These are phyloP conservation scores for Drosophila subsilvestris DNA, from an alignment of 2,888 invertebrate genomes.

Conservation along the genomic window DNA sequence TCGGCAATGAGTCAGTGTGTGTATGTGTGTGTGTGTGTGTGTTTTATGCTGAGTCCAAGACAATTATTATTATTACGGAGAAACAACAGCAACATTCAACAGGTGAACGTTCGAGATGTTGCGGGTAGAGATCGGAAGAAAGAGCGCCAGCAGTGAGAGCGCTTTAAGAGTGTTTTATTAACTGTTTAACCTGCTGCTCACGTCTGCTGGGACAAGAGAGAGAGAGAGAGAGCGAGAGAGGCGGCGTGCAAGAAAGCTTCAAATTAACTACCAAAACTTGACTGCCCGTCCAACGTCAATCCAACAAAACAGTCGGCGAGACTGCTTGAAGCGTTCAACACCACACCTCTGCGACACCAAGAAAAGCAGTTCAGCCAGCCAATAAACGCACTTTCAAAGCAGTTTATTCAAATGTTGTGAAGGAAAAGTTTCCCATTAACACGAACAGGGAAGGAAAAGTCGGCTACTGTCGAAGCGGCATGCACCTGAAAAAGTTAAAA, in stretches of 20 bases:
- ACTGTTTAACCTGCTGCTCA: slow-evolving; percentile 71
- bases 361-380: slow-evolving; percentile 4
- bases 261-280: slow-evolving; percentile 26
- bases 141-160: slow-evolving; percentile 16
- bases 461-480: slow-evolving; percentile 17
- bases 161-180: slow-evolving; percentile 47
- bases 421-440: slow-evolving; percentile 30
- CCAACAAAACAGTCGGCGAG: slow-evolving; percentile 57
- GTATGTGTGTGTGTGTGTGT: slow-evolving; percentile 5
- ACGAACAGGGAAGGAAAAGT: slow-evolving; percentile 33
- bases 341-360: slow-evolving; percentile 47
- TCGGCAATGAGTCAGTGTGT: slow-evolving; percentile 1
- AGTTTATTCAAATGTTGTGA: slow-evolving; percentile 23
- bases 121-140: slow-evolving; percentile 37
- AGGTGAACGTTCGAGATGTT: slow-evolving; percentile 68
- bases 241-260: slow-evolving; percentile 29
- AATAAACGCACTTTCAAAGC: slow-evolving; percentile 9
- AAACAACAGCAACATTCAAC: slow-evolving; percentile 37
- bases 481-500: slow-evolving; percentile 17
- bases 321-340: slow-evolving; percentile 60
- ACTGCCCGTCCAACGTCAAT: slow-evolving; percentile 50
- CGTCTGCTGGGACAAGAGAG: slow-evolving; percentile 52
- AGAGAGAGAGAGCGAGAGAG: slow-evolving; percentile 15
- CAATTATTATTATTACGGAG: slow-evolving; percentile 45
- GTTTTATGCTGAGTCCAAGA: slow-evolving; percentile 62